Evolutionary conservation across 2,797 vertebrate species (phyloP), one percentile per base, ranked within the genome.

Genomic region (Linurgus olivaceus): DNA sequence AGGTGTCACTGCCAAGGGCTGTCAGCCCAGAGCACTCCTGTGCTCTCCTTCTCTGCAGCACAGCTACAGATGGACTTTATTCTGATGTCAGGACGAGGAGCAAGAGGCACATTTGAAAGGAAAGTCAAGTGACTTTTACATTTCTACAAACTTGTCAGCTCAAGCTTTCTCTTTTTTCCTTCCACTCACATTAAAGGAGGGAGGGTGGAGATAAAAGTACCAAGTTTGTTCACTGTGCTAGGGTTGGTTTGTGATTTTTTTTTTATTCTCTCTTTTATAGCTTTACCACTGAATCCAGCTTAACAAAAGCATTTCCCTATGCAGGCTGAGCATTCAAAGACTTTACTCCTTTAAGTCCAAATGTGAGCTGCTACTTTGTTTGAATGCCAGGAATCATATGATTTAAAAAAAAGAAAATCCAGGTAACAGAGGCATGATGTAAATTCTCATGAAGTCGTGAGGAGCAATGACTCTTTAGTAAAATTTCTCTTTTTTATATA

Each of bases 221-320:
- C 16, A 73, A 38, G 66, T 79, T 96, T 90, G 33, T 70, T 97
- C 67, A 90, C 59, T 29, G 48, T 35, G 16, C 67, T 33, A 94
- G 35, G 16, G 10, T 13, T 74, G 35, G 47, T 38, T 72, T 70
- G 25, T 29, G 37, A 52, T 28, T 28, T 72, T 67, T 75, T 76
- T 93, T 73, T 75, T 58, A 81, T 96, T 52, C 42, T 40, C 51
- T 45, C 40, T 97, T 97, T 95, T 86, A 91, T 66, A 96, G 67
- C 42, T 94, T 94, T 87, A 95, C 79, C 92, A 89, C 58, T 50
- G 91, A 97, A 96, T 95, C 70, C 72, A 95, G 63, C 59, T 96
- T 96, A 94, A 84, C 40, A 91, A 73, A 96, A 98, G 71, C 62
- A 91, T 96, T 94, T 96, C 78, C 57, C 74, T 97, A 95, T 96